Percentiles rank a stretch among this genome's conserved stretches.
Evolutionary conservation across 2,113 vertebrate species (phyloP).

Genomic region (Madoqua kirkii): DNA sequence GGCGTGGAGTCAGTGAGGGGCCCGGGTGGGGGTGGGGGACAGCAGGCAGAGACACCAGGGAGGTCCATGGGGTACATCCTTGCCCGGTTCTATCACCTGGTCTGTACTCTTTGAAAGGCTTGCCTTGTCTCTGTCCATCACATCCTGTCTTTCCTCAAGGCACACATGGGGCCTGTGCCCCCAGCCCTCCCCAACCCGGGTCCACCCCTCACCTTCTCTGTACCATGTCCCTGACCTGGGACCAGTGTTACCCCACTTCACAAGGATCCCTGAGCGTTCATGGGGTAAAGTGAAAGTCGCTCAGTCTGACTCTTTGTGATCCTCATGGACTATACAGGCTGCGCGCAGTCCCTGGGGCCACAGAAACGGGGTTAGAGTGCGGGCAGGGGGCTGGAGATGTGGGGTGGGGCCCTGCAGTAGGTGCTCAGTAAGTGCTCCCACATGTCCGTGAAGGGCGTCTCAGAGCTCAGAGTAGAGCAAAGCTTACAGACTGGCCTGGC

Average conservation of each 20-base stretch:
- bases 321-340: constrained; percentile 54
- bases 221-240: fast-evolving
- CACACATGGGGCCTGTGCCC: neutral
- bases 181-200: neutral
- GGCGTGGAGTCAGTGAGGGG: neutral
- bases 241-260: no score
- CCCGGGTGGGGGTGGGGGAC: fast-evolving
- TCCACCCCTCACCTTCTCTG: neutral
- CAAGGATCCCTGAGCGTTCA: neutral
- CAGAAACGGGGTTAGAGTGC: neutral
- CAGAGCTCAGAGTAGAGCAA: fast-evolving
- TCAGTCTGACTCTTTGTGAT: neutral
- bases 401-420: neutral
- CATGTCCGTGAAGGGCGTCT: no score
- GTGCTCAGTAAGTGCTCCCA: neutral
- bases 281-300: neutral
- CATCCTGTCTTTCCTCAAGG: neutral
- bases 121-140: fast-evolving
- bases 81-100: neutral
- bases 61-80: neutral
- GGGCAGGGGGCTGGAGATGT: neutral
- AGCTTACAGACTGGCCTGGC: no score
- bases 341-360: constrained; percentile 89
- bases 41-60: fast-evolving
- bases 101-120: fast-evolving